These are phyloP conservation scores for Lepidocyrtinus sp. DNA, from an alignment of 2,888 invertebrate genomes.

Conservation along the genomic window DNA sequence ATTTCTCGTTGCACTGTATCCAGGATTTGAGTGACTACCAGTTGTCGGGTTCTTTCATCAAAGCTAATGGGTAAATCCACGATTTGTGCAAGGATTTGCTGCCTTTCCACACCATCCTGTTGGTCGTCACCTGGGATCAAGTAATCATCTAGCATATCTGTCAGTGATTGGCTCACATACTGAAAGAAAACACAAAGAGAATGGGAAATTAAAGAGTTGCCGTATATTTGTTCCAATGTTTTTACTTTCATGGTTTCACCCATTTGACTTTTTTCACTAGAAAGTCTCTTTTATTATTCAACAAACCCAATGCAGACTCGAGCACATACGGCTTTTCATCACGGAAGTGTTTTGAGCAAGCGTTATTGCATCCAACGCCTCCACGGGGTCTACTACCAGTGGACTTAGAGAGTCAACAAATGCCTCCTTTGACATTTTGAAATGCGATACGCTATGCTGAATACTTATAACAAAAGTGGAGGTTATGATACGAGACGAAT, in stretches of 20 bases:
- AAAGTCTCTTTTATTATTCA: background rate
- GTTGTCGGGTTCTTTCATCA: slow-evolving; percentile 29
- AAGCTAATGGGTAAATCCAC: slow-evolving; percentile 33
- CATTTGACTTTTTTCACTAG: background rate
- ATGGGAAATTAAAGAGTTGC: too few species aligned
- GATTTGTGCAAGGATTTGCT: slow-evolving; percentile 11
- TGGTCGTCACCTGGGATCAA: slow-evolving; percentile 17
- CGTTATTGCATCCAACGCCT: background rate
- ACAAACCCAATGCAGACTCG: background rate
- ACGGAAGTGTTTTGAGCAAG: background rate
- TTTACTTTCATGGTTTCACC: too few species aligned
- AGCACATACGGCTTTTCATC: background rate
- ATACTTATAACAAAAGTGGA: too few species aligned
- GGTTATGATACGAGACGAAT: too few species aligned
- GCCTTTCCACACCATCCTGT: background rate
- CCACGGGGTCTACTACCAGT: background rate
- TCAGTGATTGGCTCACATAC: slow-evolving; percentile 40
- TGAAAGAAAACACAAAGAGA: too few species aligned
- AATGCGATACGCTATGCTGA: too few species aligned
- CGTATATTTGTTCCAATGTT: too few species aligned
- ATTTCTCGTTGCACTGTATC: slow-evolving; percentile 12
- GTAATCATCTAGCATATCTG: slow-evolving; percentile 42
- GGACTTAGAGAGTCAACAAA: too few species aligned
- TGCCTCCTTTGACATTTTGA: too few species aligned
- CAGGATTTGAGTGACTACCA: slow-evolving; percentile 3